Base-by-base conservation (phyloP, 2,888 invertebrate species). In the Pantelozetes paolii region DNA sequence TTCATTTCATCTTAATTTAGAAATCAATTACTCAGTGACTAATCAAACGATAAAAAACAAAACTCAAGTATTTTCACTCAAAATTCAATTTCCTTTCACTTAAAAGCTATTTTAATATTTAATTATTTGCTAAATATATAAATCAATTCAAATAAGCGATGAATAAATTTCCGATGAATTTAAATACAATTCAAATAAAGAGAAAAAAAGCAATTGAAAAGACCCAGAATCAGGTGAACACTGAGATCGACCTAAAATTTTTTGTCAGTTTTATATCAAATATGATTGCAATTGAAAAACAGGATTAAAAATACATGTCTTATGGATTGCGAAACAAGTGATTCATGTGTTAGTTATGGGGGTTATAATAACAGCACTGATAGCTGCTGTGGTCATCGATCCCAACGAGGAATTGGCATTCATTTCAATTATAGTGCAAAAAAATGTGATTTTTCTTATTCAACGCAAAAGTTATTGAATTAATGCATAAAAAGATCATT, bases 1-100 rank as follows among this genome's bases (percentile, higher is more conserved):
- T 54, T 54, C 23, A 26, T 23, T 54, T 54, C 26, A 54, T 54
- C 54, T 54, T 26, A 54, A 54, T 54, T 54, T 54, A 54, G 54
- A 54, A 54, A 9, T 54, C 54, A 54, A 50, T 54, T 54, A 54
- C 26, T 23, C 23, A 54, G 23, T 26, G 26, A 26, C 18, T 54
- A 54, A 54, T 54, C 54, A 26, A 36, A 15, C 15, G 45, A 45
- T 15, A 18, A 18, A 45, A 45, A 45, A 15, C 8, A 45, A 45
- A 45, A 45, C 15, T 15, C 11, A 45, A 13, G 45, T 2, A 9
- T 15, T 45, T 45, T 45, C 11, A n/a, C 2, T 45, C 45, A 45
- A 45, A 45, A n/a, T n/a, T 45, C 45, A 45, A 45, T 45, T 45
- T 15, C 15, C 2, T 9, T 45, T 18, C 11, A 6, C 8, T 36